Evolutionary conservation across 2,888 invertebrate species (phyloP), one percentile per base, ranked within the genome.

Genomic region (Panzeria rudis): DNA sequence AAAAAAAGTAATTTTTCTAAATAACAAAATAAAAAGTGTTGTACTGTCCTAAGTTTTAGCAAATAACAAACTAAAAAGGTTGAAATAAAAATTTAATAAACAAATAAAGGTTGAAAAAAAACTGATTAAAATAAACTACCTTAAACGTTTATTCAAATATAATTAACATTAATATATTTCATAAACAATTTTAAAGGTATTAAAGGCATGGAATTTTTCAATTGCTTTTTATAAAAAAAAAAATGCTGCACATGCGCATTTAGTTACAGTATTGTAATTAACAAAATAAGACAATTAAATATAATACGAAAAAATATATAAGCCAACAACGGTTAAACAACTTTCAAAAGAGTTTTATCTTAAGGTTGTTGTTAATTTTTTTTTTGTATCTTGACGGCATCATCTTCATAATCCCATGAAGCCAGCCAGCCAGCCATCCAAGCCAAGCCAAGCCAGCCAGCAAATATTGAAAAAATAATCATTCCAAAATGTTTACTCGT

Each of bases 201-300:
- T n/a, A 54, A 71, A 50, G 38, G 54, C 23, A 64, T 71, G 82
- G 82, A 82, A 82, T 50, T 59, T 73, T 73, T 76, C 56, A 62
- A 69, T 47, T 56, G 17, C 2, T 61, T 23, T n/a, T 44, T 29
- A 41, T 15, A 41, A 52, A 38, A 35, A 47, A 61, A 23, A 44
- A 41, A n/a, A 71, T 41, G 62, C 54, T 83, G 71, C 76, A 83
- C 82, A 76, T 77, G 82, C 76, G 82, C 71, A 71, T 54, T 76
- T 38, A 25, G 20, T 68, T 68, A 15, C 59, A 68, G 38, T 54
- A 56, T 17, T 52, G 29, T 20, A 38, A 56, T 38, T 54, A 3
- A 35, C 54, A 59, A 54, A 35, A 52, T 66, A 66, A 35, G 32
- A 44, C 7, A 72, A 56, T n/a, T 29, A 50, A 54, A 52, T 5